Evolutionary conservation across 2,113 vertebrate species (phyloP).

Genomic region (Sakesphorus luctuosus): DNA sequence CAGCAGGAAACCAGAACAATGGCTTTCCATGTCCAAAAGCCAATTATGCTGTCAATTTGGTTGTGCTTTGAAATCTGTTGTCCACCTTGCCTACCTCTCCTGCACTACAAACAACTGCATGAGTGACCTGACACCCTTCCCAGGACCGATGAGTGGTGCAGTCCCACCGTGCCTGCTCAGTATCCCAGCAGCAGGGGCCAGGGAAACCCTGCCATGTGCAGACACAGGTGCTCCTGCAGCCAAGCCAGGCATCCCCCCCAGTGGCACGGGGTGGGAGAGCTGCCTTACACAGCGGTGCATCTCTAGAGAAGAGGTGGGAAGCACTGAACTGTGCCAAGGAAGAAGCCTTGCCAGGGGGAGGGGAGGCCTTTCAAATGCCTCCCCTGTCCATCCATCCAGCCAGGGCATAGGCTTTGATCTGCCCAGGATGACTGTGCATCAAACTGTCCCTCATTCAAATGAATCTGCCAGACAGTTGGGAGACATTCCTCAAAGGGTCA

Average conservation of each 20-base stretch:
- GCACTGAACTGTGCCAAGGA: background rate
- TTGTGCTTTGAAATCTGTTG: background rate
- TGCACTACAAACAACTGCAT: background rate
- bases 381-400: background rate
- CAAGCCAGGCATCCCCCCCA: fast-evolving
- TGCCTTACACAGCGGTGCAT: fast-evolving
- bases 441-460: slow-evolving; percentile 31
- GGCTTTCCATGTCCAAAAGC: background rate
- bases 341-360: background rate
- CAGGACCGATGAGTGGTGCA: fast-evolving
- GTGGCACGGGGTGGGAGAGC: background rate
- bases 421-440: background rate
- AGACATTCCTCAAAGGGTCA: slow-evolving; percentile 58
- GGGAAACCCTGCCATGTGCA: fast-evolving
- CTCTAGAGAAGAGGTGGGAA: background rate
- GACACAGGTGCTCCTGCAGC: fast-evolving
- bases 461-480: slow-evolving; percentile 33
- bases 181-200: fast-evolving
- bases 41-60: background rate
- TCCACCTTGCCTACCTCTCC: fast-evolving
- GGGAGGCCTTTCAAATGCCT: background rate
- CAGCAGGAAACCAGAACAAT: fast-evolving
- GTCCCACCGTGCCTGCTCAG: fast-evolving
- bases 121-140: fast-evolving
- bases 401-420: slow-evolving; percentile 14